These are phyloP conservation scores for Bilobella aurantiaca DNA, from an alignment of 1,140 invertebrate species.

Conservation along the genomic window DNA sequence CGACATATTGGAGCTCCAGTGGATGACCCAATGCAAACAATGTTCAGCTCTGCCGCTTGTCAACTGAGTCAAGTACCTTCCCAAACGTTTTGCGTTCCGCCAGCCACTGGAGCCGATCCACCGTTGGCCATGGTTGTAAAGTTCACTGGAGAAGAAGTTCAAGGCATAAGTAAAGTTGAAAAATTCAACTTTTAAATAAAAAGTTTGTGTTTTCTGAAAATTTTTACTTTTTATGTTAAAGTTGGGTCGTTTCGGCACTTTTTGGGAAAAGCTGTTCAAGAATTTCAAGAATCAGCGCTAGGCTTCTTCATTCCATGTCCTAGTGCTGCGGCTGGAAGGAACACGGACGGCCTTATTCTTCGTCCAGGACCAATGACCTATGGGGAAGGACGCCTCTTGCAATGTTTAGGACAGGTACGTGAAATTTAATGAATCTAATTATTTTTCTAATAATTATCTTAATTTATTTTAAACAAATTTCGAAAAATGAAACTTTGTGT, in stretches of 20 bases:
- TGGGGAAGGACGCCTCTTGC: slow-evolving; percentile 40
- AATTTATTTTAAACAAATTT: too few species aligned
- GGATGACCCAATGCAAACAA: neutral
- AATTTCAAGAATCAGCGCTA: slow-evolving; percentile 37
- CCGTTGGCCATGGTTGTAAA: slow-evolving; percentile 42
- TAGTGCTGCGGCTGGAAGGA: slow-evolving; percentile 32
- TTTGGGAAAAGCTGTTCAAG: slow-evolving; percentile 40
- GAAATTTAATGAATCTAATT: neutral
- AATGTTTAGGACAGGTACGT: slow-evolving; percentile 40
- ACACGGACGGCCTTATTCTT: slow-evolving; percentile 39
- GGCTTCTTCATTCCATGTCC: slow-evolving; percentile 38
- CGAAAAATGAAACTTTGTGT: neutral
- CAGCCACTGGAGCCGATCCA: slow-evolving; percentile 42
- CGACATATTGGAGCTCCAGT: slow-evolving; percentile 1
- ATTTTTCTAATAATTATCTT: too few species aligned
- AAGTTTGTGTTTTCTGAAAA: too few species aligned
- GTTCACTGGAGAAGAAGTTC: slow-evolving; percentile 42
- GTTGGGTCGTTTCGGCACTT: slow-evolving; percentile 43
- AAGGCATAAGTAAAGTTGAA: slow-evolving; percentile 38
- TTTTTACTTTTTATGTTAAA: neutral
- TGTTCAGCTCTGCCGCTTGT: slow-evolving; percentile 37
- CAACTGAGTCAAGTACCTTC: slow-evolving; percentile 40
- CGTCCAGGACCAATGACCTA: slow-evolving; percentile 39
- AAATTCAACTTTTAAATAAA: too few species aligned
- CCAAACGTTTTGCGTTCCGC: slow-evolving; percentile 40